phyloP scores from a whole-genome alignment of 2,113 vertebrate species.

The Parus major region DNA sequence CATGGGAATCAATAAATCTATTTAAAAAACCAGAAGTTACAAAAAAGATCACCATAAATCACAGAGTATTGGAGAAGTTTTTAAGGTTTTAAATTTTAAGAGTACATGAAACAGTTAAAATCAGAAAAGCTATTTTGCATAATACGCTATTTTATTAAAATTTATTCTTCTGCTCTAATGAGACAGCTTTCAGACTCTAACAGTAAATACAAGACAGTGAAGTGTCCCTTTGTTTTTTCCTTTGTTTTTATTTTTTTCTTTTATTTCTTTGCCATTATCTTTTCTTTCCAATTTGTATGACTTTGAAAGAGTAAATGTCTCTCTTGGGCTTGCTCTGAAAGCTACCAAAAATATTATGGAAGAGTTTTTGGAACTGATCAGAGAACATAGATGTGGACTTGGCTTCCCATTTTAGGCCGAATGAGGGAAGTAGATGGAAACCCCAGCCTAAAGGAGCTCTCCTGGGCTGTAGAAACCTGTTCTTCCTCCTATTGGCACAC shows the following conservation, averaged over 20 bases:
- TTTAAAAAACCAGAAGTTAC: background rate
- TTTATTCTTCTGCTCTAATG: background rate
- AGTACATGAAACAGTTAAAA: background rate
- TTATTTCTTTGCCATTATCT: accelerated
- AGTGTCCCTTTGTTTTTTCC: background rate
- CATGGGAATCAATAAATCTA: background rate
- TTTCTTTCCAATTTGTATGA: background rate
- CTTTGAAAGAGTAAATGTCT: background rate
- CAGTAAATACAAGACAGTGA: background rate
- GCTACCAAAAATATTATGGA: background rate
- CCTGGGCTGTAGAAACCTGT: background rate
- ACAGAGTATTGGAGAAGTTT: background rate
- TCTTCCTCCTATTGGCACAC: background rate
- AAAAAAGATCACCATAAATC: background rate
- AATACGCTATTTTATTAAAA: background rate
- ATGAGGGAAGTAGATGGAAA: background rate
- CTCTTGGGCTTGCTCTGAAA: background rate
- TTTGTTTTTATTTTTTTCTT: background rate
- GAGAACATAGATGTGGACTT: background rate
- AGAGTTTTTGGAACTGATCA: background rate
- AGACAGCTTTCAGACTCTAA: background rate
- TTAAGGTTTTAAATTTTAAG: background rate
- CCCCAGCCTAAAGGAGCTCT: background rate
- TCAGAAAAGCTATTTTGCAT: background rate
- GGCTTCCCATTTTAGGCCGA: background rate